These are phyloP conservation scores for Cryptotis parvus DNA, from an alignment of 2,113 vertebrate genomes.

Conservation along the genomic window DNA sequence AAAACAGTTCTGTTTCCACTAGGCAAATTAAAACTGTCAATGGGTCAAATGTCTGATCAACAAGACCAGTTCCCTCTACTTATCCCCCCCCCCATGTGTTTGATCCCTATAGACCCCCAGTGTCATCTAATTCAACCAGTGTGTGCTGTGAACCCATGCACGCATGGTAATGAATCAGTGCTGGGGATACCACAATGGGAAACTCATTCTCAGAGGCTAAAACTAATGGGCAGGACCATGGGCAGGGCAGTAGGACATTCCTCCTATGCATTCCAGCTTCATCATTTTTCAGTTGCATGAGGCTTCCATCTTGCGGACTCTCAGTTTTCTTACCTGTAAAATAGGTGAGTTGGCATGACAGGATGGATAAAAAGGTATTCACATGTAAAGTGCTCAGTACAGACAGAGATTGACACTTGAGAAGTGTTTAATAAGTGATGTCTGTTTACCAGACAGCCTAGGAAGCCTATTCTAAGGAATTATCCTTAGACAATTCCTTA, in stretches of 20 bases:
- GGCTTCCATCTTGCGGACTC: not conserved
- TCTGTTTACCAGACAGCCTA: not conserved
- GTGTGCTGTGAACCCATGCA: not conserved
- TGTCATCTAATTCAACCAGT: not conserved
- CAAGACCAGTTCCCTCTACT: not conserved
- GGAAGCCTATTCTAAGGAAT: not conserved
- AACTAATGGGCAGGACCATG: not conserved
- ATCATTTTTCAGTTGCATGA: not conserved
- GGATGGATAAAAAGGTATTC: not conserved
- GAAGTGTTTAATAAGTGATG: not conserved
- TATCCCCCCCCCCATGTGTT: fast-evolving
- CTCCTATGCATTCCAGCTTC: not conserved
- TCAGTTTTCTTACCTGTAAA: not conserved
- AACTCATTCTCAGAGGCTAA: not conserved
- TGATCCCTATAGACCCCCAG: not conserved
- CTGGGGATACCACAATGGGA: not conserved
- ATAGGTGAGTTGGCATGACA: not conserved
- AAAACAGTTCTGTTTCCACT: not conserved
- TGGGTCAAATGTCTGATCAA: not conserved
- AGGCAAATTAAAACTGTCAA: not conserved
- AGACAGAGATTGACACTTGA: not conserved
- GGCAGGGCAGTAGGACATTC: not conserved
- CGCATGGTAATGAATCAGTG: not conserved
- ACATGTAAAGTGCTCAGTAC: not conserved
- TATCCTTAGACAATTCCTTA: too few species aligned